Evolutionary conservation across 2,888 invertebrate genomes (phyloP).

Genomic region (Chrysopilus asiliformis): DNA sequence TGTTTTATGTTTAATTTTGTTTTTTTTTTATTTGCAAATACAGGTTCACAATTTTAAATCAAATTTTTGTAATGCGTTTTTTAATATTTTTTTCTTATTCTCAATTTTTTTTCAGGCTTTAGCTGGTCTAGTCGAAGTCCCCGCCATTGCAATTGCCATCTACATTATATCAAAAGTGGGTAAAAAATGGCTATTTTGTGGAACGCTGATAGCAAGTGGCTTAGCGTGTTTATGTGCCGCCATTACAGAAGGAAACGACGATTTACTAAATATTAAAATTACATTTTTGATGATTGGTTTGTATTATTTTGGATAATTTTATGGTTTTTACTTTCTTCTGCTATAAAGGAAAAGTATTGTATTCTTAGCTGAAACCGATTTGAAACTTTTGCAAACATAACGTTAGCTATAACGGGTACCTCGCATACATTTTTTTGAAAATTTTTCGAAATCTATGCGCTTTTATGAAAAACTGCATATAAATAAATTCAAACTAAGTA

Average conservation of each 20-base stretch:
- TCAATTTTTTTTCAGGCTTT: too few species aligned
- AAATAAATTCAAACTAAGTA: neutral
- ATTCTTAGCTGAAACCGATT: neutral
- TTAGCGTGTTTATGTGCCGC: slow-evolving; percentile 53
- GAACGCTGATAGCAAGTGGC: slow-evolving; percentile 54
- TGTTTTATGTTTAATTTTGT: too few species aligned
- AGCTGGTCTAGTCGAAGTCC: slow-evolving; percentile 62
- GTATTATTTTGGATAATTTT: neutral
- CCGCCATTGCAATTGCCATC: slow-evolving; percentile 62
- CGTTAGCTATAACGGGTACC: too few species aligned
- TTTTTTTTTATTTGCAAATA: too few species aligned
- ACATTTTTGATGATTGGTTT: slow-evolving; percentile 59
- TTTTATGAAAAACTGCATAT: too few species aligned
- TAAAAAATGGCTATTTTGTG: slow-evolving; percentile 55
- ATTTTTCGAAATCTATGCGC: neutral
- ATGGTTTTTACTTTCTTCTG: neutral
- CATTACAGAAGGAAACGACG: slow-evolving; percentile 39
- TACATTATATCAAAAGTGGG: slow-evolving; percentile 61
- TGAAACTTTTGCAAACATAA: neutral
- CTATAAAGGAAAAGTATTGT: too few species aligned
- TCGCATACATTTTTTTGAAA: too few species aligned
- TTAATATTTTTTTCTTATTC: too few species aligned
- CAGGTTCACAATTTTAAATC: neutral
- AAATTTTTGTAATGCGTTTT: slow-evolving; percentile 12
- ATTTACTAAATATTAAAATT: slow-evolving; percentile 53